Evolutionary conservation across 2,888 invertebrate species (phyloP), one percentile per base, ranked within the genome.

Genomic region (Lissocephala sabroskyi): DNA sequence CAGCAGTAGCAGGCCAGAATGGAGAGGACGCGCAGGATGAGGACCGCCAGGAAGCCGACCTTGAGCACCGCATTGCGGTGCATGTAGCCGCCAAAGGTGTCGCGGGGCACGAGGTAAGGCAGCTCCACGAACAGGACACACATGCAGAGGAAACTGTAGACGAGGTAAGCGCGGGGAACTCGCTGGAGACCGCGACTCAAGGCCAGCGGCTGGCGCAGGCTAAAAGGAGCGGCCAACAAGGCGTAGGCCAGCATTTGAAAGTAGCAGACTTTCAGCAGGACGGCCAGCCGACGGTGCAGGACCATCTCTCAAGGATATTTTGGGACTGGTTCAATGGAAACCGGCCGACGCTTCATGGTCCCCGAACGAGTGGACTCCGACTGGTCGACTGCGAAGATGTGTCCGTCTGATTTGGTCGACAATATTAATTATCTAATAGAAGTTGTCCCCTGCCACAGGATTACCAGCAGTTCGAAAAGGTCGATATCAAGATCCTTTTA

Each of bases 11-110:
- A 58, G 1, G 41, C 37, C 17, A 52, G 2, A 35, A 52, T 37
- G 7, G 46, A 43, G n/a, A 52, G 14, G 5, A 56, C 39, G 3
- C 56, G 44, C 0, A 40, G 29, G 1, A 52, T 17, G 10, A 18
- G 43, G 6, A 53, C 44, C 7, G 47, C 6, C 11, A 16, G 37
- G 4, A 51, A 47, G 1, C 33, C 17, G 43, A 35, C 44, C 6
- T 47, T 43, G 0, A 56, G 52, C 2, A 50, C 36, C 6, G 18
- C 6, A 17, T 44, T 57, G 1, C 28, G 7, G 16, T 40, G 37
- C 46, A 58, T 51, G 10, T 58, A 57, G 33, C 56, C 51, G 3
- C 39, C 30, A 2, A 36, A 32, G 50, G 45, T 47, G 36, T 32
- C 35, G 4, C 17, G 41, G 1, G 58, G 44, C 29, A 44, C 43